Conservation (phyloP, 2,888 invertebrate genomes). For the Drosophila histrio region DNA sequence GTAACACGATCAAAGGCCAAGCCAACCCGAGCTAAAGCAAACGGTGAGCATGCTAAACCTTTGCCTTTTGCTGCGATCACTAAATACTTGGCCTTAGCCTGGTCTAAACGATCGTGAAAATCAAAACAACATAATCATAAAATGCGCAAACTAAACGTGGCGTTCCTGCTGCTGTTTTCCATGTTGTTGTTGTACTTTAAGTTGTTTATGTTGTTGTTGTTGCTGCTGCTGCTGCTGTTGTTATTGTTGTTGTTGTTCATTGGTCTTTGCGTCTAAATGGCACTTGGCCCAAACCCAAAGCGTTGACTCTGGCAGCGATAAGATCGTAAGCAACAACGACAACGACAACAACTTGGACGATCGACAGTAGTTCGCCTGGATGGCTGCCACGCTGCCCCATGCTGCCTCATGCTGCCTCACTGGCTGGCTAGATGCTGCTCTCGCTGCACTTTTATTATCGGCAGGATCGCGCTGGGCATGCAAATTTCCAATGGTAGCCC, state of each 20-base stretch:
- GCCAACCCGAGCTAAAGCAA: conserved; percentile 29
- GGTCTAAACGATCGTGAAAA: conserved; percentile 75
- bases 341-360: conserved; percentile 38
- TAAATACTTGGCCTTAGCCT: conserved; percentile 69
- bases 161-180: conserved; percentile 60
- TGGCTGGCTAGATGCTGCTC: conserved; percentile 30
- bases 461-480: conserved; percentile 79
- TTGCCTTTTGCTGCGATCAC: conserved; percentile 67
- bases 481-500: conserved; percentile 76
- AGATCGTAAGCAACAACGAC: conserved; percentile 65
- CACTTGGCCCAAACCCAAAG: conserved; percentile 77
- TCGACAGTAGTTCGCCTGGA: conserved; percentile 52
- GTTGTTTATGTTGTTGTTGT: conserved; percentile 51
- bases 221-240: conserved; percentile 34
- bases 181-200: conserved; percentile 55
- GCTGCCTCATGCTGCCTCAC: conserved; percentile 2
- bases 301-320: conserved; percentile 75
- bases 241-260: conserved; percentile 52
- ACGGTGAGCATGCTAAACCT: conserved; percentile 51
- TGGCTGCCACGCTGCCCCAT: conserved; percentile 17
- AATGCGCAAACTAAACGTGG: conserved; percentile 79
- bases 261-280: conserved; percentile 76
- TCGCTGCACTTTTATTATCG: conserved; percentile 73
- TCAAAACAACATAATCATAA: conserved; percentile 80
- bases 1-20: conserved; percentile 80